These are phyloP conservation scores for Oophaga pumilio DNA, from an alignment of 2,113 vertebrate species.

Conservation along the genomic window DNA sequence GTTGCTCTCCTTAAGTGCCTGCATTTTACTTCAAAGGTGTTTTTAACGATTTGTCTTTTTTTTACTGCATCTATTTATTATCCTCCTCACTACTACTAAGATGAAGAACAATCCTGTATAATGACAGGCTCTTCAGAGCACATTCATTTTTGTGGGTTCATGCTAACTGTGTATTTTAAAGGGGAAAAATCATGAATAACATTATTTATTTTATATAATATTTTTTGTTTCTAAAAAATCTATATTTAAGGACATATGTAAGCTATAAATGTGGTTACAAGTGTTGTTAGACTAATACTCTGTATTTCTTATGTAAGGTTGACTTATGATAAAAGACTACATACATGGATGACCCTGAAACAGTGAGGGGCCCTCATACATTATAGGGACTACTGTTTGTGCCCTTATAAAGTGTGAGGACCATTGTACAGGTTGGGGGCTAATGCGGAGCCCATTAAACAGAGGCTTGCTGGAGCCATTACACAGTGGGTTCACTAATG, in stretches of 20 bases:
- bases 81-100: neutral
- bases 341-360: too few relatives aligned
- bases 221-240: neutral
- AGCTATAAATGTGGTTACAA: neutral
- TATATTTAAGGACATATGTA: neutral
- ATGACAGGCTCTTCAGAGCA: neutral
- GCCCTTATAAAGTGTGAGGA: too few relatives aligned
- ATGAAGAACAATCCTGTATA: neutral
- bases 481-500: too few relatives aligned
- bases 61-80: constrained; percentile 15
- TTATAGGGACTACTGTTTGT: too few relatives aligned
- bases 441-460: too few relatives aligned
- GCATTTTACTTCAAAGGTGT: constrained; percentile 25
- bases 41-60: constrained; percentile 19
- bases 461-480: too few relatives aligned
- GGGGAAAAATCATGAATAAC: neutral
- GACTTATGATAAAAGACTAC: neutral
- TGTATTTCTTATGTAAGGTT: neutral
- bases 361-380: too few relatives aligned
- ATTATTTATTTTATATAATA: neutral
- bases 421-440: too few relatives aligned
- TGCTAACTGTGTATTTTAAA: neutral
- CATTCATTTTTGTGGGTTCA: neutral
- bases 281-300: neutral
- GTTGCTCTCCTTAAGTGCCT: constrained; percentile 12